Evolutionary conservation across 2,888 invertebrate genomes (phyloP).

Genomic region (Chymomyza caudatula): DNA sequence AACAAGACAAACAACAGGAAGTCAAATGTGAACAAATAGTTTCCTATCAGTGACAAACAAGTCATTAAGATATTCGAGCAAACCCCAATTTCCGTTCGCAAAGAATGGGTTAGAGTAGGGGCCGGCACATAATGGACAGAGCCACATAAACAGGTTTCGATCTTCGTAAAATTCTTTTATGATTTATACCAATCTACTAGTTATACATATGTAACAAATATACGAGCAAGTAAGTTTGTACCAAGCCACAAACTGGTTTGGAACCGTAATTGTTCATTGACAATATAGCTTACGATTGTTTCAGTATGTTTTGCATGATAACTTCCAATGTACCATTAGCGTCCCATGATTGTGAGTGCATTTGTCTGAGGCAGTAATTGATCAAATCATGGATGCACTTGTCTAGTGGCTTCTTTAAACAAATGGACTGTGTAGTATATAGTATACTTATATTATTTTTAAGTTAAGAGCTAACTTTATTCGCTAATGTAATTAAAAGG

Average conservation of each 20-base stretch:
- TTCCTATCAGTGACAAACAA: conserved; percentile 41
- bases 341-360: no score
- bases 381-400: neutral
- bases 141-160: neutral
- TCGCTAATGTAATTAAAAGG: no score
- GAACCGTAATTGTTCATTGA: neutral
- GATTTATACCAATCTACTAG: neutral
- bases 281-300: neutral
- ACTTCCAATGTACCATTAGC: neutral
- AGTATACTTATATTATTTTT: no score
- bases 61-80: conserved; percentile 38
- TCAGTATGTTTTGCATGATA: neutral
- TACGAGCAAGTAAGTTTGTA: no score
- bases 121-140: neutral
- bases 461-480: no score
- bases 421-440: neutral
- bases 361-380: neutral
- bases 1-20: conserved; percentile 45
- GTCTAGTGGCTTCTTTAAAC: neutral
- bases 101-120: neutral
- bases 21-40: conserved; percentile 55
- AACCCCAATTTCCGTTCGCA: neutral
- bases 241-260: neutral
- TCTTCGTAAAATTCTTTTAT: neutral
- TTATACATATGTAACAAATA: neutral